Conservation (phyloP, 2,797 vertebrate species). For the Sternotherus odoratus region DNA sequence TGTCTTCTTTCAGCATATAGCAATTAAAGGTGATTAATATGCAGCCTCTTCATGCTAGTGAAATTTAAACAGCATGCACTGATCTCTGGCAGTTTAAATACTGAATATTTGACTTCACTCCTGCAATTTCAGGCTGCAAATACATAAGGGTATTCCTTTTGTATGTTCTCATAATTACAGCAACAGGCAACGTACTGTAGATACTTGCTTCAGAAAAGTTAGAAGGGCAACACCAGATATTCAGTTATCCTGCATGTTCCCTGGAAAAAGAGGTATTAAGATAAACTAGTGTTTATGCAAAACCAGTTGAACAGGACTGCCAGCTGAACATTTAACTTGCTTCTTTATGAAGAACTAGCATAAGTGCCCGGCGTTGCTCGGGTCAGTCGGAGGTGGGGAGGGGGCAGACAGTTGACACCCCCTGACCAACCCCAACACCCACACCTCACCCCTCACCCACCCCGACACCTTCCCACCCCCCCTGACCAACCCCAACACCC, state of each 20-base stretch:
- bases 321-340: not conserved
- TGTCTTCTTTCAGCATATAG: not conserved
- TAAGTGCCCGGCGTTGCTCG: too few species aligned
- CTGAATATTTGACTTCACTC: not conserved
- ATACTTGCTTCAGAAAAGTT: conserved; percentile 39
- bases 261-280: conserved; percentile 49
- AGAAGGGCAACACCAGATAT: conserved; percentile 44
- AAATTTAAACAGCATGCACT: conserved; percentile 2
- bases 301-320: conserved; percentile 18
- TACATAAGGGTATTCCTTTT: not conserved
- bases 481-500: too few species aligned
- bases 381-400: too few species aligned
- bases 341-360: not conserved
- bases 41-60: not conserved
- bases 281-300: conserved; percentile 10
- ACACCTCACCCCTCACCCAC: too few species aligned
- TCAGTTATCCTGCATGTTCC: conserved; percentile 34
- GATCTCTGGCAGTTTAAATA: conserved; percentile 23
- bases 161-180: conserved; percentile 6
- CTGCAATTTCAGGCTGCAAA: not conserved
- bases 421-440: too few species aligned
- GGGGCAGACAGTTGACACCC: too few species aligned
- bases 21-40: not conserved
- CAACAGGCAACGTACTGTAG: not conserved
- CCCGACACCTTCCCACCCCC: too few species aligned